Percentiles rank a stretch among this genome's conserved stretches.
These are phyloP conservation scores for Coenobita brevimanus DNA, from an alignment of 1,140 invertebrate genomes.

Conservation along the genomic window DNA sequence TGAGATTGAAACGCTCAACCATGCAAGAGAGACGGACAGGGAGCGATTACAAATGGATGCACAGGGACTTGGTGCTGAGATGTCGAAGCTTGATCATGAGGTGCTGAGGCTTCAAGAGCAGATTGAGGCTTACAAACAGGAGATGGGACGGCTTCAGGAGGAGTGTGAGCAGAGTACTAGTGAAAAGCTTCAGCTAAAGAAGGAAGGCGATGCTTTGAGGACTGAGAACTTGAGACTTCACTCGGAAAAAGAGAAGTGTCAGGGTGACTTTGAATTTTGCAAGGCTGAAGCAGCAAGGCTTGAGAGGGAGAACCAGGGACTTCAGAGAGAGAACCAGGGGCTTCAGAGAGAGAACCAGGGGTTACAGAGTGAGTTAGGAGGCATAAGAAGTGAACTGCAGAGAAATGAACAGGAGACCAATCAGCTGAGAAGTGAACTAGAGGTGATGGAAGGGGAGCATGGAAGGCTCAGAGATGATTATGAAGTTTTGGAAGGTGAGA, in stretches of 20 bases:
- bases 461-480: constrained; percentile 44
- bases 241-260: constrained; percentile 2
- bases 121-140: constrained; percentile 3
- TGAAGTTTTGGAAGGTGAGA: constrained; percentile 60
- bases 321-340: constrained; percentile 16
- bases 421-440: constrained; percentile 64
- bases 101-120: constrained; percentile 26
- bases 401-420: constrained; percentile 54
- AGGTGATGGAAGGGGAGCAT: constrained; percentile 67
- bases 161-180: background rate
- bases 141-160: constrained; percentile 25
- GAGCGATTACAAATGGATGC: constrained; percentile 40
- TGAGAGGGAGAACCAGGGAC: constrained; percentile 22
- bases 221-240: background rate
- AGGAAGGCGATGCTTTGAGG: constrained; percentile 6
- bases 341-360: constrained; percentile 19
- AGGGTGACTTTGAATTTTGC: constrained; percentile 17
- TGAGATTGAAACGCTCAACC: constrained; percentile 51
- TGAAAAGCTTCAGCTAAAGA: constrained; percentile 5
- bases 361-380: constrained; percentile 17
- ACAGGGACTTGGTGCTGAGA: constrained; percentile 29
- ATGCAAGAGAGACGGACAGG: constrained; percentile 39
- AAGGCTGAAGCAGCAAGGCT: constrained; percentile 25
- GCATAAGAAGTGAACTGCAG: constrained; percentile 21
- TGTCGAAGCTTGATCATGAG: constrained; percentile 42